phyloP scores from a whole-genome alignment of 2,888 invertebrate species.

The Thumatha senex region DNA sequence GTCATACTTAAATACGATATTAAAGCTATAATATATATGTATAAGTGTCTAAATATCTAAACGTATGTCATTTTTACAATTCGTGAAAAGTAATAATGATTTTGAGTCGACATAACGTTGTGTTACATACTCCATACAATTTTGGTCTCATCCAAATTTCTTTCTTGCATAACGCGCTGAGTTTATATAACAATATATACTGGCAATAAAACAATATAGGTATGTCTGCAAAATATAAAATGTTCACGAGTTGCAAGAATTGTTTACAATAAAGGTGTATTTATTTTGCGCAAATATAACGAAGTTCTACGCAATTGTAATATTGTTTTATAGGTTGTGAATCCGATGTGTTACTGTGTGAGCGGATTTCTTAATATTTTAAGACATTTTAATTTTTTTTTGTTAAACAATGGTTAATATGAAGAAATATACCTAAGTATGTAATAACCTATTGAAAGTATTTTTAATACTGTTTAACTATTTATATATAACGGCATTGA shows the following conservation, averaged over 20 bases:
- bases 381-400: conserved; percentile 12
- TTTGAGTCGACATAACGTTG: neutral
- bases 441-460: too few species aligned
- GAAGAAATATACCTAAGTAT: neutral
- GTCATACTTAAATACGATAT: neutral
- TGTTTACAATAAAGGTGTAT: neutral
- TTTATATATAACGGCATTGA: too few species aligned
- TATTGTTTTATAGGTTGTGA: conserved; percentile 30
- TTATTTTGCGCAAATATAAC: conserved; percentile 5
- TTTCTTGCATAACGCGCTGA: neutral
- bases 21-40: neutral
- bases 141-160: neutral
- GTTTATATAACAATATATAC: too few species aligned
- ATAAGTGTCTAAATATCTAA: neutral
- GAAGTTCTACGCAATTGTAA: conserved; percentile 12
- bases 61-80: neutral
- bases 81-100: neutral
- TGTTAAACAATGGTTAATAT: conserved; percentile 1
- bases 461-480: too few species aligned
- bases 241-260: neutral
- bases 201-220: too few species aligned
- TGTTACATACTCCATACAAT: too few species aligned
- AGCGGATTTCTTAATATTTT: conserved; percentile 16
- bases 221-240: too few species aligned
- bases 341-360: conserved; percentile 13